These are phyloP conservation scores for Steinernema scapterisci DNA, from an alignment of 2,888 invertebrate species.

Conservation along the genomic window DNA sequence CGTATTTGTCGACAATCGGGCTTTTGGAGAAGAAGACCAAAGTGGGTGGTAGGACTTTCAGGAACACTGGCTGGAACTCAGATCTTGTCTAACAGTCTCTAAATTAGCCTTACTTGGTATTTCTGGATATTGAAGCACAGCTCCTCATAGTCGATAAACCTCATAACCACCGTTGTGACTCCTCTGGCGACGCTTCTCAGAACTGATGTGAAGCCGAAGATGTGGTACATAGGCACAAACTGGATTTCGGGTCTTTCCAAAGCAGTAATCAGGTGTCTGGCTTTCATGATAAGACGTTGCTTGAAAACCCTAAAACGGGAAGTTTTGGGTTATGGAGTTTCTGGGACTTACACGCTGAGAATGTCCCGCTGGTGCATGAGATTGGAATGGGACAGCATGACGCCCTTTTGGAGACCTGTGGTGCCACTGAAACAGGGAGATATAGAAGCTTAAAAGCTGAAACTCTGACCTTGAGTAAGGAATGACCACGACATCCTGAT, in stretches of 20 bases:
- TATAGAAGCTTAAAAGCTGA: no score
- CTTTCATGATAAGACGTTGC: neutral
- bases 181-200: constrained; percentile 41
- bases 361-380: neutral
- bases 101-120: constrained; percentile 35
- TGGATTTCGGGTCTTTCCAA: neutral
- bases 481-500: neutral
- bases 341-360: neutral
- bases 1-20: constrained; percentile 1
- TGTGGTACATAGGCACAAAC: constrained; percentile 1
- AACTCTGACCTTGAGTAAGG: neutral
- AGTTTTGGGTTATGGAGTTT: no score
- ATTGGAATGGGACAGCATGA: constrained; percentile 32
- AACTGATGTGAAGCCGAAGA: constrained; percentile 43
- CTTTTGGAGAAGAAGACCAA: neutral
- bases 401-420: constrained; percentile 33
- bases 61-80: neutral
- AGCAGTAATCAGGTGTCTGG: neutral
- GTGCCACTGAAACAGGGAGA: neutral
- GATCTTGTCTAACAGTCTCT: neutral
- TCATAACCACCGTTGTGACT: constrained; percentile 39
- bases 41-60: neutral
- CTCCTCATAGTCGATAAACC: constrained; percentile 42
- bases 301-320: neutral
- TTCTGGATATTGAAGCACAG: constrained; percentile 40